Percentiles rank a stretch among this genome's conserved stretches.
phyloP scores from a whole-genome alignment of 2,888 invertebrate species.

The Oscheius sp. region DNA sequence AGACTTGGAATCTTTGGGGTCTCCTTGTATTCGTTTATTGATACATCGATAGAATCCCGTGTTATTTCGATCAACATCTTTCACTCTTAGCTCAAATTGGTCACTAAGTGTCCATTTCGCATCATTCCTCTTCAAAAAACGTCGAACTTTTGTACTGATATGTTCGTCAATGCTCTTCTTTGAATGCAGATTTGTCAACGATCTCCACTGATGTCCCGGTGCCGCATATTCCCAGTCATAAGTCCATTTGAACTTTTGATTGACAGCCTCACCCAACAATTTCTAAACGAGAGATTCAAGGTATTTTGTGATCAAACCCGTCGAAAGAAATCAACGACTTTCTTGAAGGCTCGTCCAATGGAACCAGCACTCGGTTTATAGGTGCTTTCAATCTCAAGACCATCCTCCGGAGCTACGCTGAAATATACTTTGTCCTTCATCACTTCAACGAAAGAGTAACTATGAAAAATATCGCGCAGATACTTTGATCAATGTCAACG shows the following conservation, averaged over 20 bases:
- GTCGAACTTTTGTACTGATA: conserved; percentile 39
- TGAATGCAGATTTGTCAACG: conserved; percentile 43
- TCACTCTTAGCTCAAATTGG: conserved; percentile 43
- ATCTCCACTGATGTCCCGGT: conserved; percentile 33
- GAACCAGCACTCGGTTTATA: conserved; percentile 49
- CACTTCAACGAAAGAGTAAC: no score
- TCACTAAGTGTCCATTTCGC: conserved; percentile 39
- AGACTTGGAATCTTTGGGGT: no score
- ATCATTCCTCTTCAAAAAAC: conserved; percentile 40
- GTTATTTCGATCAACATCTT: conserved; percentile 36
- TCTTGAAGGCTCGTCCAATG: conserved; percentile 38
- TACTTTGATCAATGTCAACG: no score
- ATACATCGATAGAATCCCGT: conserved; percentile 49
- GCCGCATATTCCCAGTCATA: conserved; percentile 50
- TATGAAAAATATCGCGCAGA: neutral
- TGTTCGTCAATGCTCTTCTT: conserved; percentile 21
- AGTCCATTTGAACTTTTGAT: conserved; percentile 37
- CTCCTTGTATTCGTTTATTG: conserved; percentile 26
- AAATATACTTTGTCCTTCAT: conserved; percentile 14
- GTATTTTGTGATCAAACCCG: conserved; percentile 11
- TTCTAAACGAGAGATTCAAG: conserved; percentile 2
- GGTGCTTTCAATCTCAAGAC: conserved; percentile 46
- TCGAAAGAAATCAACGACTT: conserved; percentile 45
- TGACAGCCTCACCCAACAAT: neutral
- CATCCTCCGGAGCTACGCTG: conserved; percentile 52